A percentile compares a stretch with the other conserved stretches of the same genome.
Evolutionary conservation across 2,113 vertebrate genomes (phyloP).

Genomic region (Vimba vimba): DNA sequence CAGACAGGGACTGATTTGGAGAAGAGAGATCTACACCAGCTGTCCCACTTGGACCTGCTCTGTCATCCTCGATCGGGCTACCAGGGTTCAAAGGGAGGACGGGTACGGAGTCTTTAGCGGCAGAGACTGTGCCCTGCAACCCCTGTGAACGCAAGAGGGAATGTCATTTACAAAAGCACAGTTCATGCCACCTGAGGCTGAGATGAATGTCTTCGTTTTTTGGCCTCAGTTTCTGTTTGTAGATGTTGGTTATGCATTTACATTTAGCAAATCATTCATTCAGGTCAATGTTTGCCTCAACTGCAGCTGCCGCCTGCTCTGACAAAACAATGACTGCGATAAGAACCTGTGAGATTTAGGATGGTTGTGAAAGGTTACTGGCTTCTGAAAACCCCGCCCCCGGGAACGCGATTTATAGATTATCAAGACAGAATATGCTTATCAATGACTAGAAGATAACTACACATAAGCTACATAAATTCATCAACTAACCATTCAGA

Average conservation of each 20-base stretch:
- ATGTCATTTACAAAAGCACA: not conserved
- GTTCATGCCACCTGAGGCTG: not conserved
- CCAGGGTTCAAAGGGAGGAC: not conserved
- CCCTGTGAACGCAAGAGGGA: constrained; percentile 16
- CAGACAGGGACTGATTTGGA: not conserved
- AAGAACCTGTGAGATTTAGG: constrained; percentile 9
- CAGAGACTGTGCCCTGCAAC: not conserved
- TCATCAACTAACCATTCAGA: too few relatives aligned
- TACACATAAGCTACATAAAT: too few relatives aligned
- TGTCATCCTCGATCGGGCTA: not conserved
- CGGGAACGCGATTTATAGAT: too few relatives aligned
- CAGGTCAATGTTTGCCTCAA: constrained; percentile 5
- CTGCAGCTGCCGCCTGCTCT: constrained; percentile 19
- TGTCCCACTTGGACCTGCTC: not conserved
- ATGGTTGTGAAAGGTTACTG: constrained; percentile 14
- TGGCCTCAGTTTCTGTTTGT: not conserved
- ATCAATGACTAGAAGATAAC: too few relatives aligned
- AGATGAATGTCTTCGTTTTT: not conserved
- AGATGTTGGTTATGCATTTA: constrained; percentile 33
- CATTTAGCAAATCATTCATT: constrained; percentile 23
- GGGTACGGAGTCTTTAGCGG: not conserved
- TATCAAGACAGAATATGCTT: too few relatives aligned
- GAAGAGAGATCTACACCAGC: too few relatives aligned
- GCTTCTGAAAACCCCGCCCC: not conserved
- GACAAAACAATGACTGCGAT: constrained; percentile 8